Conservation (phyloP, 2,113 vertebrate species). For the Echinops telfairi region DNA sequence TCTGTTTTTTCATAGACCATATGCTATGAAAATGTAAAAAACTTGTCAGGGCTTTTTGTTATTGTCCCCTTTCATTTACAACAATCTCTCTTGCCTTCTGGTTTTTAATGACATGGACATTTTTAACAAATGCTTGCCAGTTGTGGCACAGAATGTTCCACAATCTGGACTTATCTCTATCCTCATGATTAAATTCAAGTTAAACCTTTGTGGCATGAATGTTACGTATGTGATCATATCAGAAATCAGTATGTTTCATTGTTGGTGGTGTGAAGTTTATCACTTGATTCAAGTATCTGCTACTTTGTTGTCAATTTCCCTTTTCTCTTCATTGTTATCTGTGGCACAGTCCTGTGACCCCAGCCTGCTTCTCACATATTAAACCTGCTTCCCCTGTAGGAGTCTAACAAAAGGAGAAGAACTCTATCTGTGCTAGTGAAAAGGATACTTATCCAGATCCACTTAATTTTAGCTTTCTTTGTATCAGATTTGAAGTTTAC, state of each 20-base stretch:
- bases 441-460: slow-evolving; percentile 17
- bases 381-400: background rate
- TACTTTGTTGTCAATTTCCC: background rate
- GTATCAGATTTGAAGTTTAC: slow-evolving; percentile 51
- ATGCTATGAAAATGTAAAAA: too few species aligned
- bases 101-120: background rate
- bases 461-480: slow-evolving; percentile 52
- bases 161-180: slow-evolving; percentile 17
- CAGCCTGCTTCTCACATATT: background rate
- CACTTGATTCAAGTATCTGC: background rate
- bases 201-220: slow-evolving; percentile 33
- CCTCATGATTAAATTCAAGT: background rate
- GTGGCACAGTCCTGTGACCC: background rate
- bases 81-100: background rate
- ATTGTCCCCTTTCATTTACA: slow-evolving; percentile 38
- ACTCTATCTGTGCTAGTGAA: background rate
- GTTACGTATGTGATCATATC: background rate
- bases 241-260: background rate
- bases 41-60: background rate
- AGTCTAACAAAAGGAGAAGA: slow-evolving; percentile 45
- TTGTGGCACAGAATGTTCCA: background rate
- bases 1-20: background rate
- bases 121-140: background rate
- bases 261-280: background rate
- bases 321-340: background rate